Conservation (phyloP, 1,140 invertebrate genomes). For the Diorhabda sublineata region DNA sequence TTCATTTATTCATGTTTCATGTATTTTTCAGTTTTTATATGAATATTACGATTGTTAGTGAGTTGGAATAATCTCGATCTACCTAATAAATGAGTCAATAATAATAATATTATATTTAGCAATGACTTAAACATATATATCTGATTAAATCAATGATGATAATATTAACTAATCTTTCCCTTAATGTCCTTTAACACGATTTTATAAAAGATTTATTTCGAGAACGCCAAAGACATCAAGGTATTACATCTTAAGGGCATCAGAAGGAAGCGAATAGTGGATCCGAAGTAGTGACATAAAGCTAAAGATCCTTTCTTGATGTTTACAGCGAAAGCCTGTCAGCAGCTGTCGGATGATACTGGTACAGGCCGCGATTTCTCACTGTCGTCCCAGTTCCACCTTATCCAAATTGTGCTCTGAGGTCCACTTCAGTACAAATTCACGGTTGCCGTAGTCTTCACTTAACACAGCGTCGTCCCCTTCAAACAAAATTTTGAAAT, state of each 20-base stretch:
- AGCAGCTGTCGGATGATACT: conserved; percentile 21
- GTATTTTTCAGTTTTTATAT: too few relatives aligned
- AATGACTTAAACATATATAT: too few relatives aligned
- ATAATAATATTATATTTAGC: too few relatives aligned
- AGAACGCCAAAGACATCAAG: conserved; percentile 11
- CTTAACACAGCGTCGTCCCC: conserved; percentile 5
- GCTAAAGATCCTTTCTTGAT: conserved; percentile 23
- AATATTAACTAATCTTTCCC: not conserved
- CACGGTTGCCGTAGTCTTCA: conserved; percentile 1
- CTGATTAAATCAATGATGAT: too few relatives aligned
- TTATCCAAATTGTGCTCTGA: conserved; percentile 21
- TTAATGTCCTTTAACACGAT: not conserved
- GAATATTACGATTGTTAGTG: too few relatives aligned
- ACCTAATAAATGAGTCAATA: too few relatives aligned
- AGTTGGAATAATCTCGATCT: too few relatives aligned
- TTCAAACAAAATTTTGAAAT: too few relatives aligned
- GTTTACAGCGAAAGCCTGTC: conserved; percentile 24
- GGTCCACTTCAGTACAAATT: conserved; percentile 18
- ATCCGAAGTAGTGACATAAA: conserved; percentile 13
- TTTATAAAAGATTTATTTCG: conserved; percentile 14
- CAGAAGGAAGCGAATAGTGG: conserved; percentile 12
- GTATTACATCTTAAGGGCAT: conserved; percentile 21
- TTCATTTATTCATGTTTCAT: too few relatives aligned
- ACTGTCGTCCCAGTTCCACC: conserved; percentile 21
- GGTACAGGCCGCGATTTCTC: conserved; percentile 22